Conservation (phyloP, 2,113 vertebrate genomes). For the Mellivora capensis region DNA sequence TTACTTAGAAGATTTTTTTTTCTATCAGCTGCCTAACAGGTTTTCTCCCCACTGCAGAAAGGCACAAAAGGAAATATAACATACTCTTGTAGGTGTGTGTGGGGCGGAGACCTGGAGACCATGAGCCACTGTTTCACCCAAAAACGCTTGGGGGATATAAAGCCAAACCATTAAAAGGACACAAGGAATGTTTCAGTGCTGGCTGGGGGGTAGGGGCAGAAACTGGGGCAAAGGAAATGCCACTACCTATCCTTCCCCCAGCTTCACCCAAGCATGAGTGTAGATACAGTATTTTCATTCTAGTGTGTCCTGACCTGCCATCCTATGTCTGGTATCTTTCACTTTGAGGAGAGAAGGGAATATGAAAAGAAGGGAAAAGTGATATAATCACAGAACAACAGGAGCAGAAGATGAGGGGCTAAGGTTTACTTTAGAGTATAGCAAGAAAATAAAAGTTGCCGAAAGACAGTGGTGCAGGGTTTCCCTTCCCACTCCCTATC, state of each 20-base stretch:
- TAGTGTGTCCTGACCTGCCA: accelerated
- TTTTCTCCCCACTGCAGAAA: not conserved
- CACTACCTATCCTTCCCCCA: accelerated
- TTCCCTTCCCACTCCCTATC: not conserved
- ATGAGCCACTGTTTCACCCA: not conserved
- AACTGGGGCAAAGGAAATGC: not conserved
- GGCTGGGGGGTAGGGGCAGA: not conserved
- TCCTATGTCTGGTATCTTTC: not conserved
- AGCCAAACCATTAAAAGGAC: not conserved
- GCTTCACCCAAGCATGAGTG: not conserved
- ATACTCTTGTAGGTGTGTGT: not conserved
- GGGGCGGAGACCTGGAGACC: not conserved
- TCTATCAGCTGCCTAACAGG: not conserved
- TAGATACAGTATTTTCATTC: not conserved
- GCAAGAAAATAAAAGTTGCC: not conserved
- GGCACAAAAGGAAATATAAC: not conserved
- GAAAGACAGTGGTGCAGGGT: not conserved
- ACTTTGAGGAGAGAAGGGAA: not conserved
- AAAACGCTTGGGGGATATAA: not conserved
- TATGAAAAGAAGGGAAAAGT: not conserved
- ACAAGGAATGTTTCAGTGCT: not conserved
- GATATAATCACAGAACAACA: not conserved
- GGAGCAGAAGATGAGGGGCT: not conserved
- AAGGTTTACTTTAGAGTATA: not conserved
- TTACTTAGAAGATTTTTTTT: not conserved